Conservation (phyloP, 2,888 invertebrate genomes). For the Sminthurides aquaticus region DNA sequence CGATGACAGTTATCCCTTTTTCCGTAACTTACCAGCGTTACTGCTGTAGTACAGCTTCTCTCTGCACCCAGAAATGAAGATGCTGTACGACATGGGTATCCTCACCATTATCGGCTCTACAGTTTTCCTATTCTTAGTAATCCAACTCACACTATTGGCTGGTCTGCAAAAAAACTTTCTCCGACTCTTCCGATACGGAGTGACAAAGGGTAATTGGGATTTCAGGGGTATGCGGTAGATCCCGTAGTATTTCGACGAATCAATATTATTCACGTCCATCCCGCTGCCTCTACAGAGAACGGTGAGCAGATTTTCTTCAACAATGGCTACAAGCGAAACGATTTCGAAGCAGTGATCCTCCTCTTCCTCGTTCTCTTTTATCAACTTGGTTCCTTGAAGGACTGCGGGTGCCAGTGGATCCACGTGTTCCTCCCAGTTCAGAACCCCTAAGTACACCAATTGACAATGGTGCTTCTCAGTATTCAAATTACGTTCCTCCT, state of each 20-base stretch:
- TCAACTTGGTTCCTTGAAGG: background rate
- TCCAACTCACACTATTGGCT: background rate
- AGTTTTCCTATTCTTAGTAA: background rate
- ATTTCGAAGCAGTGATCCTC: slow-evolving; percentile 7
- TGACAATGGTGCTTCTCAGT: too few relatives aligned
- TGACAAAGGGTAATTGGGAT: background rate
- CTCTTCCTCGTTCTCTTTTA: background rate
- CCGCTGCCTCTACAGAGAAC: slow-evolving; percentile 8
- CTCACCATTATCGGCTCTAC: background rate
- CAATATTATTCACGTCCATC: background rate
- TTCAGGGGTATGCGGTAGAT: background rate
- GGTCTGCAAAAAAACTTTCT: background rate
- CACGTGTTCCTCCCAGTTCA: background rate
- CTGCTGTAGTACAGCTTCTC: slow-evolving; percentile 8
- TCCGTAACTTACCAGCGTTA: slow-evolving; percentile 16
- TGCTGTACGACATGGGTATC: slow-evolving; percentile 11
- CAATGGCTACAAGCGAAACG: slow-evolving; percentile 5
- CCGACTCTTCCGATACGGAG: background rate
- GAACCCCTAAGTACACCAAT: too few relatives aligned
- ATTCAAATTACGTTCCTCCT: too few relatives aligned
- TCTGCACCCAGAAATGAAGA: slow-evolving; percentile 9
- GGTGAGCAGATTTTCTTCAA: slow-evolving; percentile 9
- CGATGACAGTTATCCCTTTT: too few relatives aligned
- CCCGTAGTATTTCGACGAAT: background rate
- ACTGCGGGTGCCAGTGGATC: slow-evolving; percentile 4